Percentiles rank a stretch among this genome's conserved stretches.
These are phyloP conservation scores for Carpatolechia fugitivella DNA, from an alignment of 2,888 invertebrate species.

Conservation along the genomic window DNA sequence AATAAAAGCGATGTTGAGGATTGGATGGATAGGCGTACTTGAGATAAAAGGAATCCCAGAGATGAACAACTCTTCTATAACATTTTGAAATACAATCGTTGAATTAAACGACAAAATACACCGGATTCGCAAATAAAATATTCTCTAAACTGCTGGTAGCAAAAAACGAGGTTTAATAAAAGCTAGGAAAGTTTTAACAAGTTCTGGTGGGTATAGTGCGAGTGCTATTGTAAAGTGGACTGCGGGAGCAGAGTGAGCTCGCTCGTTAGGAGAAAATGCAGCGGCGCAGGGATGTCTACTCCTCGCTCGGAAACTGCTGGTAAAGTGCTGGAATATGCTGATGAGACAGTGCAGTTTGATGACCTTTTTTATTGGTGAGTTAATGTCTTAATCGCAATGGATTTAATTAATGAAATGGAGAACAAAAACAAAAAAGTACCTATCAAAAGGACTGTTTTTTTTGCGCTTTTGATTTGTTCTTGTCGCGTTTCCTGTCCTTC, in stretches of 20 bases:
- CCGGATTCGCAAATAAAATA: neutral
- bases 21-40: too few relatives aligned
- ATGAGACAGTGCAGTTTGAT: constrained; percentile 45
- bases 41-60: too few relatives aligned
- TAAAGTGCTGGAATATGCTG: constrained; percentile 42
- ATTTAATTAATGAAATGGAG: too few relatives aligned
- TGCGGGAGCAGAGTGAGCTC: constrained; percentile 16
- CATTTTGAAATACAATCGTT: neutral
- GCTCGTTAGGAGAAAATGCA: constrained; percentile 42
- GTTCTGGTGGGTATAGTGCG: constrained; percentile 42
- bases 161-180: neutral
- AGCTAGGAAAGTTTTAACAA: constrained; percentile 41
- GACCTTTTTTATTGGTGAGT: constrained; percentile 62
- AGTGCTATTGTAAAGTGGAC: constrained; percentile 40
- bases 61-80: too few relatives aligned
- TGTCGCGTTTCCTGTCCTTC: too few relatives aligned
- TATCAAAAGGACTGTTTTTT: too few relatives aligned
- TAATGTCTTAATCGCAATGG: neutral
- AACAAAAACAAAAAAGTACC: too few relatives aligned
- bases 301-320: constrained; percentile 26
- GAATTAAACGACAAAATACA: neutral
- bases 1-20: neutral
- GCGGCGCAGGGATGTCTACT: constrained; percentile 39
- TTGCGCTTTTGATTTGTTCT: too few relatives aligned
- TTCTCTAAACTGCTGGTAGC: neutral